phyloP scores from a whole-genome alignment of 2,797 vertebrate genomes.

The Avahi laniger region DNA sequence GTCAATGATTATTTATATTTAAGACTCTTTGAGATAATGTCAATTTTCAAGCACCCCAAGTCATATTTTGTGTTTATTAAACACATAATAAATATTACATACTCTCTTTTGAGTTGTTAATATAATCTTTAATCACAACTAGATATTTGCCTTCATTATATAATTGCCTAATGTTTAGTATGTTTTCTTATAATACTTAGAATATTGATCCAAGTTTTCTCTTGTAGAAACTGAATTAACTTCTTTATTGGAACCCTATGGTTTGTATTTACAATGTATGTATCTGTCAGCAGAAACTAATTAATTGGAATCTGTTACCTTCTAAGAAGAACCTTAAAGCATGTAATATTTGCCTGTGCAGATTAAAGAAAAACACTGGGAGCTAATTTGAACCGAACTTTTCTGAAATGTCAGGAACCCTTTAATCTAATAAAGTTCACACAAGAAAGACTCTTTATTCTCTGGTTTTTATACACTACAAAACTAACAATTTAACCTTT shows the following conservation, averaged over 20 bases:
- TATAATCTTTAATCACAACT: constrained; percentile 53
- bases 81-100: neutral
- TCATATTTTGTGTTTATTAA: constrained; percentile 47
- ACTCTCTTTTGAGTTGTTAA: constrained; percentile 32
- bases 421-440: constrained; percentile 75
- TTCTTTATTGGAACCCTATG: constrained; percentile 37
- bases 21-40: neutral
- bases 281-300: constrained; percentile 62
- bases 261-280: constrained; percentile 59
- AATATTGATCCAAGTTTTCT: constrained; percentile 59
- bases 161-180: constrained; percentile 49
- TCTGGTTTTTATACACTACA: constrained; percentile 30
- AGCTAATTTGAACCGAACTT: constrained; percentile 64
- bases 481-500: constrained; percentile 64
- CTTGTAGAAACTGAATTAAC: constrained; percentile 35
- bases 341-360: constrained; percentile 45
- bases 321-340: constrained; percentile 56
- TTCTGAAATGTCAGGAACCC: constrained; percentile 68
- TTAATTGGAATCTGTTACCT: constrained; percentile 60
- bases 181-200: constrained; percentile 60
- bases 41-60: neutral
- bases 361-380: constrained; percentile 70
- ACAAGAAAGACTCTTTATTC: constrained; percentile 67
- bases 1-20: neutral
- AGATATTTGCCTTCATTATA: constrained; percentile 59